A percentile compares a stretch with the other conserved stretches of the same genome.
These are phyloP conservation scores for Druon quercuslanigerum DNA, from an alignment of 1,140 invertebrate species.

Conservation along the genomic window DNA sequence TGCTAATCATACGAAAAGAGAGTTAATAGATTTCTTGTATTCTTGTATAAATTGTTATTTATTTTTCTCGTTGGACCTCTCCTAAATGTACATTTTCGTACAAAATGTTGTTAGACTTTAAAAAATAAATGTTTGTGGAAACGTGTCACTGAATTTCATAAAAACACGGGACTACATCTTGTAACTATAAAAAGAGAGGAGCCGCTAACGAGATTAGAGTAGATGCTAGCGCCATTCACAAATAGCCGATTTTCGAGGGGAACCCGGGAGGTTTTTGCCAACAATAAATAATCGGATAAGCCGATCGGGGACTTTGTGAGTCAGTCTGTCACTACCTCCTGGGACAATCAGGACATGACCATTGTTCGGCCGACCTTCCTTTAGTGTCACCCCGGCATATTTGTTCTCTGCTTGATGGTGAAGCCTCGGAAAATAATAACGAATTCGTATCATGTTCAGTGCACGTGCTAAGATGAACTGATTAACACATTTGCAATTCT, in stretches of 20 bases:
- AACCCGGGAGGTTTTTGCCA: constrained; percentile 62
- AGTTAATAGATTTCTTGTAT: too few species aligned
- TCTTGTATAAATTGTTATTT: too few species aligned
- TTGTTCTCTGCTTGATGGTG: constrained; percentile 47
- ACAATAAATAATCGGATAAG: constrained; percentile 71
- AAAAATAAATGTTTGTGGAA: too few species aligned
- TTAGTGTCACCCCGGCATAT: constrained; percentile 46
- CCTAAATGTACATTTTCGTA: too few species aligned
- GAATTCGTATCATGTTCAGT: constrained; percentile 31
- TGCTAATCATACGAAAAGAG: too few species aligned
- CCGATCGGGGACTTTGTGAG: constrained; percentile 63
- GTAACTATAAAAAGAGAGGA: neutral
- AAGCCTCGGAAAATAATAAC: constrained; percentile 47
- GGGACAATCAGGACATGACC: constrained; percentile 53
- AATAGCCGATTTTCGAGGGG: constrained; percentile 39
- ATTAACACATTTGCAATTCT: constrained; percentile 50
- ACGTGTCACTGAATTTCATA: too few species aligned
- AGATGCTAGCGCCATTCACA: constrained; percentile 43
- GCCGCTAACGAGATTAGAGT: constrained; percentile 61
- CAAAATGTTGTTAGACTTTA: too few species aligned
- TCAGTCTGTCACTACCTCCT: constrained; percentile 46
- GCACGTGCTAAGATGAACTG: constrained; percentile 51
- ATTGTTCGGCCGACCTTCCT: constrained; percentile 51
- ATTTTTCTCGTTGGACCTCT: too few species aligned
- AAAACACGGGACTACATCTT: too few species aligned